Base-by-base conservation (phyloP, 2,888 invertebrate species). In the Asteroscopus sphinx region DNA sequence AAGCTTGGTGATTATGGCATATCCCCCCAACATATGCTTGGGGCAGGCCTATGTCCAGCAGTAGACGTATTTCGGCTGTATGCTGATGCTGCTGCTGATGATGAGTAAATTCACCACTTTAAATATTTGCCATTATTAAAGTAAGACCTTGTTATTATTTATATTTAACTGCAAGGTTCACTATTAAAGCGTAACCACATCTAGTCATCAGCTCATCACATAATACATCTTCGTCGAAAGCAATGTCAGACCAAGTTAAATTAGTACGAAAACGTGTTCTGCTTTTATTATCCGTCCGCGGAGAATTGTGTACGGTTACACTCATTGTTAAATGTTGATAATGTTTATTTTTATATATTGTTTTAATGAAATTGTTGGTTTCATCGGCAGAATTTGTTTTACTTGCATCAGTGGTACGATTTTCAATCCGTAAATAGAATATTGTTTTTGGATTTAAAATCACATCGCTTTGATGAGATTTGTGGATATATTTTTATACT, bases 241-340 rank as follows among this genome's bases (percentile, higher is more conserved):
- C 78, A 70, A 71, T 74, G 77, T 72, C 77, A 80, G 79, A 77
- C 76, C 72, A 85, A 88, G 83, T 88, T 86, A 84, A 88, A 88
- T 86, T 88, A 87, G 84, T 83, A 83, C 77, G 77, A 79, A 82
- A 83, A 85, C 88, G 88, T 89, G 88, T 83, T 78, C 76, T 64
- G 83, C 76, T 85, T 89, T 86, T 87, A 87, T 84, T 81, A 84
- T 81, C 77, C 68, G 54, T 58, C 71, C 57, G 62, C 63, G 57
- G 76, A 79, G 81, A 80, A 82, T 82, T 82, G 81, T 83, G 72
- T 71, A 72, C 72, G 56, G 69, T 68, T 72, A 70, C 78, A 69
- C 70, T 67, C 68, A 74, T 75, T 74, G 76, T 79, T 81, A 80
- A 80, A 79, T 73, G 73, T 74, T 78, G 64, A 74, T 73, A 64